These are phyloP conservation scores for Suricata suricatta DNA, from an alignment of 2,113 vertebrate species.

Conservation along the genomic window DNA sequence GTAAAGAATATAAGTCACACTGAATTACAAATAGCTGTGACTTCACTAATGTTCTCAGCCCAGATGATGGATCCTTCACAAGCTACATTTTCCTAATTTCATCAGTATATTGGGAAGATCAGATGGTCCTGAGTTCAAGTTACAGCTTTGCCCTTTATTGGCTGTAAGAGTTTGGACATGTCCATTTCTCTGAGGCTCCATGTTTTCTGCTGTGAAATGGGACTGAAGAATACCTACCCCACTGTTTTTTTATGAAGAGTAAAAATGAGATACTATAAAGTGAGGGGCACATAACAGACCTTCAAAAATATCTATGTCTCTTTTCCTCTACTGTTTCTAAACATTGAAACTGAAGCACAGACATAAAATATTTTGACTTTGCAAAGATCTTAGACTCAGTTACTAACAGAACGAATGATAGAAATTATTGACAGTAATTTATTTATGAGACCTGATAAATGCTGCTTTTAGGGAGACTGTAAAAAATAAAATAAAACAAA, in stretches of 20 bases:
- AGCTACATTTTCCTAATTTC: not conserved
- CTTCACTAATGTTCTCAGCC: not conserved
- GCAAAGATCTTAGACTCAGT: not conserved
- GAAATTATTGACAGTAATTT: not conserved
- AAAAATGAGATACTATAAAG: not conserved
- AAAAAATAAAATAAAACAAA: not conserved
- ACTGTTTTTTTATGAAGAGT: not conserved
- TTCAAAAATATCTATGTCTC: not conserved
- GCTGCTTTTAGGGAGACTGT: not conserved
- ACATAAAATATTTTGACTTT: not conserved
- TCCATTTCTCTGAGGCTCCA: not conserved
- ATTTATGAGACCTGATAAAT: not conserved
- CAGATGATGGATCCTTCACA: not conserved
- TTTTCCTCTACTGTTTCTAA: slow-evolving; percentile 15
- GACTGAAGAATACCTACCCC: not conserved
- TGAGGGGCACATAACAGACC: not conserved
- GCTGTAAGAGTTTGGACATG: not conserved
- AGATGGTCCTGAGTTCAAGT: not conserved
- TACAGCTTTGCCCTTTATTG: not conserved
- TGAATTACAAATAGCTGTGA: not conserved
- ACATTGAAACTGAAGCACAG: not conserved
- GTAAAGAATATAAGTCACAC: not conserved
- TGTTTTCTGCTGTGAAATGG: not conserved
- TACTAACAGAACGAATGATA: not conserved
- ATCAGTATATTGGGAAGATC: not conserved